Percentiles rank a stretch among this genome's conserved stretches.
Evolutionary conservation across 1,140 invertebrate genomes (phyloP).

Genomic region (Drosophila rhopaloa): DNA sequence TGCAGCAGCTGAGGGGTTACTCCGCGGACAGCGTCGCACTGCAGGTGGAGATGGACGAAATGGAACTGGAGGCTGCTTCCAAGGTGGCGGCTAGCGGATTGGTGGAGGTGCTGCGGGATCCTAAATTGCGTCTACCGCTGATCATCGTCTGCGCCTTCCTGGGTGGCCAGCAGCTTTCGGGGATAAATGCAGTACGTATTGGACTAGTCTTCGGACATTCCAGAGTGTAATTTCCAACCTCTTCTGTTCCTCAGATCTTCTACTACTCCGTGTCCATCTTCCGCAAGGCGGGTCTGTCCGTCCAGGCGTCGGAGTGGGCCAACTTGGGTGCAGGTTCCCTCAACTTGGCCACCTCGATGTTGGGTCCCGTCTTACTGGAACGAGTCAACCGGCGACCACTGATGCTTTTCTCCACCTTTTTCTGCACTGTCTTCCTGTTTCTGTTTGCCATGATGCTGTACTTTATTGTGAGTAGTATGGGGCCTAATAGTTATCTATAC

Average conservation of each 20-base stretch:
- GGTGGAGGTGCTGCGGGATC: constrained; percentile 51
- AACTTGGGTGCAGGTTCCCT: constrained; percentile 89
- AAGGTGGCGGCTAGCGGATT: constrained; percentile 86
- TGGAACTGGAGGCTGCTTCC: constrained; percentile 69
- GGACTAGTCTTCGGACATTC: rapidly evolving
- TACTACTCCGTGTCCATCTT: constrained; percentile 91
- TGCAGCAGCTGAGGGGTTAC: constrained; percentile 79
- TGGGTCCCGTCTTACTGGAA: constrained; percentile 87
- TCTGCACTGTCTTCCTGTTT: constrained; percentile 85
- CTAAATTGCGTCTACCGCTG: constrained; percentile 86
- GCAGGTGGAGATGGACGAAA: constrained; percentile 84
- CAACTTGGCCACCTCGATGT: constrained; percentile 88
- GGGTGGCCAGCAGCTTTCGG: constrained; percentile 93
- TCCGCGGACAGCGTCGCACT: constrained; percentile 53
- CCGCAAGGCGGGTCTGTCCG: constrained; percentile 86
- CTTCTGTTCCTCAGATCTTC: constrained; percentile 87
- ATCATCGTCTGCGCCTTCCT: constrained; percentile 90
- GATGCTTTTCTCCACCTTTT: constrained; percentile 86
- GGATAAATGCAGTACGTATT: constrained; percentile 91
- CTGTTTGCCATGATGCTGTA: constrained; percentile 86
- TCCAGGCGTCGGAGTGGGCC: constrained; percentile 87
- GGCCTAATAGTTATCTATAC: rapidly evolving
- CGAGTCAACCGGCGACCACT: constrained; percentile 86
- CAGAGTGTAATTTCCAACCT: background rate
- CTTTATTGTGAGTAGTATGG: constrained; percentile 86